phyloP scores from a whole-genome alignment of 2,888 invertebrate species.

The Epinotia demarniana region DNA sequence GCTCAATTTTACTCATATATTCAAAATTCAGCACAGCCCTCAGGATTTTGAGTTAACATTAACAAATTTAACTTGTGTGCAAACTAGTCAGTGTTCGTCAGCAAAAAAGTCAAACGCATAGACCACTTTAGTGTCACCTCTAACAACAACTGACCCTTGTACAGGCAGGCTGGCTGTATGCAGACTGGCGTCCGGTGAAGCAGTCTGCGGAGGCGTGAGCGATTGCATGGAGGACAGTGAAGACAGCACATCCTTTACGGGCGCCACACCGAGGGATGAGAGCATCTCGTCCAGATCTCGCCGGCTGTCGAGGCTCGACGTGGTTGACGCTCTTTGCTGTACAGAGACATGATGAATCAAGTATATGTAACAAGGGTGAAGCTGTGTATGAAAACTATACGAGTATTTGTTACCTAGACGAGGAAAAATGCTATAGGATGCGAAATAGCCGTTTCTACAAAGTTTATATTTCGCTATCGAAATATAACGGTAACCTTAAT shows the following conservation, averaged over 20 bases:
- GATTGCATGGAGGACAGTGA: conserved; percentile 93
- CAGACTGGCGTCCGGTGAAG: conserved; percentile 92
- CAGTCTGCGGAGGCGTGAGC: conserved; percentile 91
- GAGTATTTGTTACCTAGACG: not conserved
- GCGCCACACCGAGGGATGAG: conserved; percentile 93
- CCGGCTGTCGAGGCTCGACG: conserved; percentile 78
- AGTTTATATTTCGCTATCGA: too few relatives aligned
- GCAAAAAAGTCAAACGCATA: too few relatives aligned
- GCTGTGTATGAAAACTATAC: not conserved
- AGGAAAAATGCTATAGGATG: too few relatives aligned
- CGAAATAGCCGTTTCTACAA: too few relatives aligned
- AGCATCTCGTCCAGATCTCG: conserved; percentile 94
- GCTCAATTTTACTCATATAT: too few relatives aligned
- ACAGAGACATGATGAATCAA: not conserved
- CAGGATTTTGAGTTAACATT: too few relatives aligned
- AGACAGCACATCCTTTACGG: conserved; percentile 93
- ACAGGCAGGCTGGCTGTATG: conserved; percentile 83
- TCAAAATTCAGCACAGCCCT: too few relatives aligned
- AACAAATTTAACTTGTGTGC: too few relatives aligned
- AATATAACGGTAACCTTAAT: too few relatives aligned
- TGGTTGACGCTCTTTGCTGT: conserved; percentile 80
- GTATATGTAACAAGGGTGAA: not conserved
- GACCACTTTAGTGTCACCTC: too few relatives aligned
- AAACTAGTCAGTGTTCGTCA: too few relatives aligned
- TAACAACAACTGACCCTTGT: conserved; percentile 63